Conservation (phyloP, 2,888 invertebrate genomes). For the Andrena fulva region DNA sequence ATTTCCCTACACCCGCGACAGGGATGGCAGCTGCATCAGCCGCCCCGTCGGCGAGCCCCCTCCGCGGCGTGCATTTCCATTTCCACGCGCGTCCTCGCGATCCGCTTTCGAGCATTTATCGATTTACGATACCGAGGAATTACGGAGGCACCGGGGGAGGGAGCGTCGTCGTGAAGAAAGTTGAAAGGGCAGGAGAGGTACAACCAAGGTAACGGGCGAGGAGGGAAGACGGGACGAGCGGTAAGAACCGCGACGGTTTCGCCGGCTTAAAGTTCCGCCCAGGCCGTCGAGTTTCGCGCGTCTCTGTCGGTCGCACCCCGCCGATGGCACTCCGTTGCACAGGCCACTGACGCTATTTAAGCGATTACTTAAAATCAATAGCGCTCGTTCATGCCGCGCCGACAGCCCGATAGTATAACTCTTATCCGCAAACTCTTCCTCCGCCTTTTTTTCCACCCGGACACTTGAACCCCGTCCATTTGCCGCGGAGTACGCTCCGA, state of each 20-base stretch:
- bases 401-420: slow-evolving; percentile 62
- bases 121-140: slow-evolving; percentile 50
- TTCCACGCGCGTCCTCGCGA: slow-evolving; percentile 31
- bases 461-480: neutral
- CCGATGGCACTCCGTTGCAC: slow-evolving; percentile 58
- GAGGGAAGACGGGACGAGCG: slow-evolving; percentile 8
- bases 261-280: slow-evolving; percentile 29
- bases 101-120: slow-evolving; percentile 45
- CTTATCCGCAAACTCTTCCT: slow-evolving; percentile 49
- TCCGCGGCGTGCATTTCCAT: slow-evolving; percentile 23
- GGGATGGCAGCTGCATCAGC: neutral
- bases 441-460: slow-evolving; percentile 3
- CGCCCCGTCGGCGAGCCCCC: neutral
- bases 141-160: slow-evolving; percentile 9
- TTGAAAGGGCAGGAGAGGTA: slow-evolving; percentile 14
- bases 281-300: slow-evolving; percentile 40
- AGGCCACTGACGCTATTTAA: slow-evolving; percentile 73
- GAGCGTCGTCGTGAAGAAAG: slow-evolving; percentile 30
- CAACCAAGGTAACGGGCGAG: slow-evolving; percentile 8
- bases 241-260: slow-evolving; percentile 20
- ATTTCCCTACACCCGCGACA: neutral
- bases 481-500: neutral
- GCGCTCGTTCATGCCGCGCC: slow-evolving; percentile 64
- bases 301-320: slow-evolving; percentile 57
- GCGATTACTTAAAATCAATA: slow-evolving; percentile 79